Evolutionary conservation across 2,888 invertebrate species (phyloP), one percentile per base, ranked within the genome.

Genomic region (Lasioglossum zephyrum): DNA sequence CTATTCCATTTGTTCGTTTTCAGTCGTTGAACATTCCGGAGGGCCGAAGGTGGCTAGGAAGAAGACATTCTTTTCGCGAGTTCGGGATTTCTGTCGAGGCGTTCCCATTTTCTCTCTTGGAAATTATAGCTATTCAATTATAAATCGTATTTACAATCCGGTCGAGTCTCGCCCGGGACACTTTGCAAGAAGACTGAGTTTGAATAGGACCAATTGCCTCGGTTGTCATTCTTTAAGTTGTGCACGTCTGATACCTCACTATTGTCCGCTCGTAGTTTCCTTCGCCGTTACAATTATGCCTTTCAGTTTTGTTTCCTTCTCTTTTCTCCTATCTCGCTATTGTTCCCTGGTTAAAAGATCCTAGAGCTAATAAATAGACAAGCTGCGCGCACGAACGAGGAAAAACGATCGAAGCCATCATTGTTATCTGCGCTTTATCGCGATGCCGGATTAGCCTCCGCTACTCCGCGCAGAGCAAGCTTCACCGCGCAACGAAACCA

Each of bases 1-100:
- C 76, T 13, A 44, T 72, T 86, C 74, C 69, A 74, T 79, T 74
- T 72, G 74, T 66, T 82, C 78, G 69, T 36, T 77, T 69, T 36
- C 57, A 5, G 57, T 39, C 36, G 53, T 47, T 16, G 31, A 74
- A 74, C 77, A 85, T 77, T 73, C 47, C 44, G 41, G 11, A 16
- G 66, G 6, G 36, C 16, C 31, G 53, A n/a, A n/a, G 47, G 31
- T 41, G 49, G 16, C 47, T 47, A 60, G 16, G 36, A 60, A n/a
- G 53, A 63, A 44, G 41, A 44, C 79, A 76, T 84, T 77, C 73
- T 66, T 73, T 60, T 76, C 75, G 72, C 49, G 49, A 47, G 44
- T 79, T 76, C 60, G 70, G 66, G 66, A 79, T 84, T 44, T 72
- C 47, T 13, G 36, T 8, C 36, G 11, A 22, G 22, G 4, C 47